These are phyloP conservation scores for Thalassoma bifasciatum DNA, from an alignment of 2,113 vertebrate species.

Conservation along the genomic window DNA sequence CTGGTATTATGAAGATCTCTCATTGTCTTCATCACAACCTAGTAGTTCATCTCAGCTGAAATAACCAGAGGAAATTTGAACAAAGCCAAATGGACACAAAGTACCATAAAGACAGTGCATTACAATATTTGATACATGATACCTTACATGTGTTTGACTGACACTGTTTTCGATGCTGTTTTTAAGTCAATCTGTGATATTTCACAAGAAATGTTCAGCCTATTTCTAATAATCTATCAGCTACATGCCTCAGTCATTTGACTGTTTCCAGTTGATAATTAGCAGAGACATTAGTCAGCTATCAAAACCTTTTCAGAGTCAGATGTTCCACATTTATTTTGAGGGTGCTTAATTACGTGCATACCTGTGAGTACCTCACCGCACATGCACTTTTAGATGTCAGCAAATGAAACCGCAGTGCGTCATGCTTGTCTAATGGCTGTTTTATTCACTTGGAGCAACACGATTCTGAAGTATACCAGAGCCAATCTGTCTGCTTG, in stretches of 20 bases:
- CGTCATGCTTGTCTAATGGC: slow-evolving; percentile 63
- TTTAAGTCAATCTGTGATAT: not conserved
- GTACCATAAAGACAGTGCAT: too few relatives aligned
- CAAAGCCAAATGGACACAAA: too few relatives aligned
- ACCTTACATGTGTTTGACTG: too few relatives aligned
- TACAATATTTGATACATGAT: too few relatives aligned
- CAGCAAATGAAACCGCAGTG: slow-evolving; percentile 40
- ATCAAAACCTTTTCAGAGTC: not conserved
- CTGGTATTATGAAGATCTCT: too few relatives aligned
- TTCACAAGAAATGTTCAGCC: not conserved
- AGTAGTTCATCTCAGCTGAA: too few relatives aligned
- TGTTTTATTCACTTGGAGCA: slow-evolving; percentile 63
- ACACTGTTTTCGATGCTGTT: too few relatives aligned
- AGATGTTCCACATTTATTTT: slow-evolving; percentile 15
- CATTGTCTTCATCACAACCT: too few relatives aligned
- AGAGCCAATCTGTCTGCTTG: slow-evolving; percentile 52
- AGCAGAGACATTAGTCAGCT: slow-evolving; percentile 8
- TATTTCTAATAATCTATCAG: too few relatives aligned
- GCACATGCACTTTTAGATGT: slow-evolving; percentile 13
- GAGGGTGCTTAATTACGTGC: slow-evolving; percentile 5
- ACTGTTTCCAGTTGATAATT: slow-evolving; percentile 48
- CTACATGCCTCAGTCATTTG: slow-evolving; percentile 2
- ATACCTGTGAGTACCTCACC: slow-evolving; percentile 14
- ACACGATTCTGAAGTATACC: slow-evolving; percentile 50
- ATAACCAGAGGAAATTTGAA: too few relatives aligned